Base-by-base conservation (phyloP, 37 sponge, comb jelly and placozoan species). In the Cladorhizidae sp. region DNA sequence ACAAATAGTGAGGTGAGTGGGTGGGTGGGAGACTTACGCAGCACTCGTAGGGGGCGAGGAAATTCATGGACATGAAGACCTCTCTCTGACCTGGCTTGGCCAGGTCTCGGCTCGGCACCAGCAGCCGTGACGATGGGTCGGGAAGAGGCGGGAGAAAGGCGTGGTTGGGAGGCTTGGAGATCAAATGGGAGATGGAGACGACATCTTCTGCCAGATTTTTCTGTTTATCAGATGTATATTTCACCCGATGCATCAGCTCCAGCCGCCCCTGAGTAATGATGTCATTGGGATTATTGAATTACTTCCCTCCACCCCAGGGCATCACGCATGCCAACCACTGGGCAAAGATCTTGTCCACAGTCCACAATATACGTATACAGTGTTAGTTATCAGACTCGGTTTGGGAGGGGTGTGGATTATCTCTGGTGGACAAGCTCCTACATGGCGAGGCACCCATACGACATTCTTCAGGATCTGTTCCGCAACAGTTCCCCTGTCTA, bases 21-120 rank as follows among this genome's bases (percentile, higher is more conserved):
- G n/a, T n/a, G n/a, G n/a, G n/a, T n/a, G n/a, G n/a, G 35, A 7
- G 22, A 80, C 81, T 54, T 26, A 80, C 81, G 70, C 81, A 80
- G 8, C 11, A 40, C 1, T 70, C 58, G 42, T 71, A 71, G 9
- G 81, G 72, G 25, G 23, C 15, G 2, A 80, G 59, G 31, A 41
- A 56, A 11, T 80, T 72, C 39, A 80, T 51, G 23, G 58, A 80
- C 1, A 79, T 49, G 38, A 62, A 37, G 31, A 70, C 81, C 7
- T 54, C 51, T n/a, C 49, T 39, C 36, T 6, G 28, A 12, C 77
- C 62, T 29, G 20, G 18, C 40, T 23, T 25, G 17, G 77, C 43
- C n/a, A 21, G 61, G 7, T 40, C 33, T 40, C 17, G 40, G 40
- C 35, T 40, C n/a, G 29, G 62, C 1, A 26, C 17, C 3, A 76